Evolutionary conservation across 1,140 invertebrate genomes (phyloP), one percentile per base, ranked within the genome.

Genomic region (Scaptomyza montana): DNA sequence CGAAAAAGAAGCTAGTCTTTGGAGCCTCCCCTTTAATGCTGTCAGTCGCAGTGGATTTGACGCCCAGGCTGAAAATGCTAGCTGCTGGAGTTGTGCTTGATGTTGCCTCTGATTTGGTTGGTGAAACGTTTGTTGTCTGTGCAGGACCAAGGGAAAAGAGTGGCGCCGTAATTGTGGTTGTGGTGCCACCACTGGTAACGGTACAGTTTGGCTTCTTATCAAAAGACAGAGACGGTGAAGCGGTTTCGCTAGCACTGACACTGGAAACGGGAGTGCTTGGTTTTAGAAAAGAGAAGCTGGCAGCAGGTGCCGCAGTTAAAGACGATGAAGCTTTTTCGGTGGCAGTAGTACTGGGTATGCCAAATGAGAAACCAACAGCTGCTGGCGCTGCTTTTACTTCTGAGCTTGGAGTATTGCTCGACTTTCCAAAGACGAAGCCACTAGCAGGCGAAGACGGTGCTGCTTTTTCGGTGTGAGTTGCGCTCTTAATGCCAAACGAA

Each of bases 141-240:
- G 30, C 28, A 36, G 7, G 39, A 10, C 70, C 47, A 53, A 86
- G 81, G 2, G 64, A 54, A 21, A 81, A 81, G 7, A 56, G 5
- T 7, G 82, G 63, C 5, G 67, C 45, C 10, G 65, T 57, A 1
- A 54, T 21, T 13, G 72, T 68, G 12, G 76, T 77, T 6, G 82
- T 77, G 8, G 72, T 61, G 3, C 71, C 77, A 3, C 84, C 79
- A 54, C 79, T 89, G 39, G 84, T 82, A 5, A 84, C 60, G 0
- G 84, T 87, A 19, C 59, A 66, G 16, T 64, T 78, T 0, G 71
- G 55, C 25, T 73, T 62, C 36, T 82, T 87, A 9, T 25, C 76
- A 16, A 70, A 75, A 1, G 33, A 10, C 13, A 45, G 33, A 21
- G 72, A 36, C 13, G 68, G 5, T 53, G 69, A 43, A 16, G 50